phyloP scores from a whole-genome alignment of 2,797 vertebrate species.

The Schizopygopsis malacanthus region DNA sequence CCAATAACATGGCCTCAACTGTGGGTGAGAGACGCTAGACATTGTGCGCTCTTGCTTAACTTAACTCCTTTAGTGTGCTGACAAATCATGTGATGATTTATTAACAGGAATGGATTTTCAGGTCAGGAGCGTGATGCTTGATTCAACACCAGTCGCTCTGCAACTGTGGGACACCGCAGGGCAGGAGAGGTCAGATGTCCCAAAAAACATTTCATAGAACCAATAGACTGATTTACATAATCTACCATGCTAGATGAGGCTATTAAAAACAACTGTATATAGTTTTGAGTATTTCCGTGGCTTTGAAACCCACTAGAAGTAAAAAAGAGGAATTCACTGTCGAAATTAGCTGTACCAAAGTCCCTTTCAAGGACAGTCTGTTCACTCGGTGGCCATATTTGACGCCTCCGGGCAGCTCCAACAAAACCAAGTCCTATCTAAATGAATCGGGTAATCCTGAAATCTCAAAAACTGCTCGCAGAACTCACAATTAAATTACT shows the following conservation, averaged over 20 bases:
- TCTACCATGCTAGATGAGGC: not conserved
- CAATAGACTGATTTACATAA: not conserved
- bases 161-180: conserved; percentile 90
- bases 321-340: not conserved
- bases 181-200: conserved; percentile 79
- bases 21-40: conserved; percentile 76
- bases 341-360: not conserved
- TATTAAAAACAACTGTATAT: not conserved
- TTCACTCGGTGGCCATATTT: too few relatives aligned
- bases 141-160: conserved; percentile 76
- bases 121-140: conserved; percentile 80
- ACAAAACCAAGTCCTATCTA: too few relatives aligned
- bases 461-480: too few relatives aligned
- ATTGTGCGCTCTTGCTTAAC: not conserved
- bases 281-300: not conserved
- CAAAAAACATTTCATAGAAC: not conserved
- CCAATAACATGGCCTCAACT: conserved; percentile 73
- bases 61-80: not conserved
- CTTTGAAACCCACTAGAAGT: not conserved
- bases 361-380: too few relatives aligned
- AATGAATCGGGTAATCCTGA: too few relatives aligned
- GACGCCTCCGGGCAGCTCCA: too few relatives aligned
- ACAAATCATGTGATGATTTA: not conserved
- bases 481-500: too few relatives aligned
- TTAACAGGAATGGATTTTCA: conserved; percentile 83